phyloP scores from a whole-genome alignment of 2,797 vertebrate genomes.

The Sphenopsis melanotis region DNA sequence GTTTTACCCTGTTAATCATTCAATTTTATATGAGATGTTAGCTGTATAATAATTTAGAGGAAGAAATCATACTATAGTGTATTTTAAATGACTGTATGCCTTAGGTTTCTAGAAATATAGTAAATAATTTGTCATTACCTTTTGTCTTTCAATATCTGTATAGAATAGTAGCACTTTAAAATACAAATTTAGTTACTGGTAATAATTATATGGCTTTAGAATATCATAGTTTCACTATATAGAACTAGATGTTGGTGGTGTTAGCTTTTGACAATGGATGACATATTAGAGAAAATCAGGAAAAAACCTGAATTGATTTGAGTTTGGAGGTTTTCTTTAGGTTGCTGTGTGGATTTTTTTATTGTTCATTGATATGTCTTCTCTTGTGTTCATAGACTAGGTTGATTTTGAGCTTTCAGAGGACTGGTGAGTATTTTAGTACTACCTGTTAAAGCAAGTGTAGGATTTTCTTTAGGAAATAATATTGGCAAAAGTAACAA shows the following conservation, averaged over 20 bases:
- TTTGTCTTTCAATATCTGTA: not conserved
- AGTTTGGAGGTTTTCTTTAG: not conserved
- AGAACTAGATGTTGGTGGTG: not conserved
- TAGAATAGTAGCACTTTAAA: not conserved
- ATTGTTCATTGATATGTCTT: not conserved
- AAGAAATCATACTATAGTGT: not conserved
- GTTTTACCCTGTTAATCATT: conserved; percentile 22
- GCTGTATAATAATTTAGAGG: not conserved
- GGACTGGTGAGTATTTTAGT: not conserved
- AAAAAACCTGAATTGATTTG: not conserved
- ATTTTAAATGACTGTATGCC: not conserved
- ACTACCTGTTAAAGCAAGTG: not conserved
- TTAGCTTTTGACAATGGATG: not conserved
- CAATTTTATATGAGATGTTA: not conserved
- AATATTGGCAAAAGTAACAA: not conserved
- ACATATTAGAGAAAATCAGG: not conserved
- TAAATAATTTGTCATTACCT: not conserved
- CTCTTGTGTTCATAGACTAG: not conserved
- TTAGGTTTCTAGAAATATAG: not conserved
- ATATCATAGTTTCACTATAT: not conserved
- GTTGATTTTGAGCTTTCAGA: not conserved
- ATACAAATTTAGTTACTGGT: not conserved
- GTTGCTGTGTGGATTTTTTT: accelerated
- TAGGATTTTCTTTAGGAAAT: not conserved
- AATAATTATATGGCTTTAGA: not conserved